phyloP scores from a whole-genome alignment of 2,888 invertebrate species.

The Lampropteryx suffumata region DNA sequence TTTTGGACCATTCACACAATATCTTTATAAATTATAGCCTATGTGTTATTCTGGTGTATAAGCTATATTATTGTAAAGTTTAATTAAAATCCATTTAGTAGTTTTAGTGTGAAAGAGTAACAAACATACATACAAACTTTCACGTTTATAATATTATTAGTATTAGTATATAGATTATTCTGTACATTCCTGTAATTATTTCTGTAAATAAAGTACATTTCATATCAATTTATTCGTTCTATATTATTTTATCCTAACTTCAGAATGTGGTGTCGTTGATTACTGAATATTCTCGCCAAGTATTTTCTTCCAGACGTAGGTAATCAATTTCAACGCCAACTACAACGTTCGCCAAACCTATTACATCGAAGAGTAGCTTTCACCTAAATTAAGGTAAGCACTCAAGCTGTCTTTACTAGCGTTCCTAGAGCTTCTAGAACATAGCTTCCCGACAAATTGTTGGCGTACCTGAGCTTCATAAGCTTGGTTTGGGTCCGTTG shows the following conservation, averaged over 20 bases:
- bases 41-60: too few relatives aligned
- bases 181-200: too few relatives aligned
- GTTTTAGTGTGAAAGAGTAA: too few relatives aligned
- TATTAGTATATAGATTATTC: too few relatives aligned
- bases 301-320: slow-evolving; percentile 4
- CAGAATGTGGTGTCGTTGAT: slow-evolving; percentile 4
- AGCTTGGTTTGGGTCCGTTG: slow-evolving; percentile 10
- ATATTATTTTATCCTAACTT: slow-evolving; percentile 1
- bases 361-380: slow-evolving; percentile 24
- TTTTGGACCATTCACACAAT: too few relatives aligned
- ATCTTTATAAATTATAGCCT: too few relatives aligned
- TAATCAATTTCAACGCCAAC: too few relatives aligned
- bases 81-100: too few relatives aligned
- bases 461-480: slow-evolving; percentile 33
- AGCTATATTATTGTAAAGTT: too few relatives aligned
- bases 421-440: slow-evolving; percentile 17
- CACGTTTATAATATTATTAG: too few relatives aligned
- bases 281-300: slow-evolving; percentile 10
- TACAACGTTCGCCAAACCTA: slow-evolving; percentile 14
- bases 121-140: too few relatives aligned
- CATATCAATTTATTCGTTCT: background rate
- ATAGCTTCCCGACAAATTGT: slow-evolving; percentile 36
- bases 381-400: slow-evolving; percentile 27
- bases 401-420: slow-evolving; percentile 22
- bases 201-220: too few relatives aligned